A percentile compares a stretch with the other conserved stretches of the same genome.
Conservation (phyloP, 2,888 invertebrate species). For the Cheilosia impressa region DNA sequence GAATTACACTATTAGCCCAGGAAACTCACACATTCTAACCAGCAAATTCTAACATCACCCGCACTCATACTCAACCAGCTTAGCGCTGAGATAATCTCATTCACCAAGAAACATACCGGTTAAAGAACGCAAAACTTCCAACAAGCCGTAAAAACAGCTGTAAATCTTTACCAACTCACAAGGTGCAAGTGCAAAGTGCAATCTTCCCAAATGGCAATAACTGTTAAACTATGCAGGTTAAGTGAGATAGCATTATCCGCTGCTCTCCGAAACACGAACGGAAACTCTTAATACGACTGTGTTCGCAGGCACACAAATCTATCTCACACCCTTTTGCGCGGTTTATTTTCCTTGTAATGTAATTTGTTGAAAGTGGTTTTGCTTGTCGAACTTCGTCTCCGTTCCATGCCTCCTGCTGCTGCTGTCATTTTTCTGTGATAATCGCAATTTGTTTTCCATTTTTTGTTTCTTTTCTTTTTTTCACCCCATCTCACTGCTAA, state of each 20-base stretch:
- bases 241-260: slow-evolving; percentile 14
- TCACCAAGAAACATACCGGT: slow-evolving; percentile 13
- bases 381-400: slow-evolving; percentile 64
- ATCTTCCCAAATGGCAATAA: slow-evolving; percentile 24
- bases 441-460: slow-evolving; percentile 43
- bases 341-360: slow-evolving; percentile 54
- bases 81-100: slow-evolving; percentile 6
- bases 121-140: slow-evolving; percentile 35
- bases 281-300: background rate
- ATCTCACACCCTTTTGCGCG: background rate
- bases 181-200: slow-evolving; percentile 18
- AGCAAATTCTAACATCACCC: no score
- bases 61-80: background rate
- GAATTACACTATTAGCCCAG: no score
- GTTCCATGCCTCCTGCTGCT: background rate
- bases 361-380: slow-evolving; percentile 74
- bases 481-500: background rate
- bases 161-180: slow-evolving; percentile 27
- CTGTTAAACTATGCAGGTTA: slow-evolving; percentile 39
- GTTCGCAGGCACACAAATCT: slow-evolving; percentile 10
- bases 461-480: slow-evolving; percentile 1
- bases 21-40: no score
- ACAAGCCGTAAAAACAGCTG: slow-evolving; percentile 34
- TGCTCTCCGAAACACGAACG: background rate
- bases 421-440: slow-evolving; percentile 44